phyloP scores from a whole-genome alignment of 2,888 invertebrate genomes.

The Agriopis marginaria region DNA sequence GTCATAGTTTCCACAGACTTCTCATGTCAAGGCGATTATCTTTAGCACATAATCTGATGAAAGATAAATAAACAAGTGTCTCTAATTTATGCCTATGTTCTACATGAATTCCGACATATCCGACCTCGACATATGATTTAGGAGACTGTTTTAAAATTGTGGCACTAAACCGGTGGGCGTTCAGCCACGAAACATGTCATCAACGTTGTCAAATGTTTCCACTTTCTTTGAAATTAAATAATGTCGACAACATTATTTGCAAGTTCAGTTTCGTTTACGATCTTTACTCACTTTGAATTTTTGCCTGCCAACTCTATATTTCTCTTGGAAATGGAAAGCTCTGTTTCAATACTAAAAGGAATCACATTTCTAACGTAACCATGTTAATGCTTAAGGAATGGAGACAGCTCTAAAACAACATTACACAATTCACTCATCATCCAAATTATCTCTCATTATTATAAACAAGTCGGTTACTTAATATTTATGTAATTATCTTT shows the following conservation, averaged over 20 bases:
- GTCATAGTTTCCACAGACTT: conserved; percentile 9
- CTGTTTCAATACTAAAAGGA: neutral
- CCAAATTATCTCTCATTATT: conserved; percentile 6
- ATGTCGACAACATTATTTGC: conserved; percentile 17
- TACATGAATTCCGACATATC: conserved; percentile 38
- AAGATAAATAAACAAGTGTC: conserved; percentile 25
- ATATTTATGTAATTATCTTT: conserved; percentile 57
- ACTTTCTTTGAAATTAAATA: conserved; percentile 30
- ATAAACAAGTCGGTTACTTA: conserved; percentile 29
- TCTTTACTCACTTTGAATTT: neutral
- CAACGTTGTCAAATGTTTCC: conserved; percentile 39
- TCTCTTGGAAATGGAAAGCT: conserved; percentile 4
- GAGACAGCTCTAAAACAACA: conserved; percentile 16
- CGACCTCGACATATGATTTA: conserved; percentile 49
- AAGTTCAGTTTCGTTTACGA: conserved; percentile 1
- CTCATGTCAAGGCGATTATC: conserved; percentile 12
- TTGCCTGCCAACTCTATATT: neutral
- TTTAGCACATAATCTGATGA: conserved; percentile 19
- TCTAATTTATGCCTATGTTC: conserved; percentile 23
- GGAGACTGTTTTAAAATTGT: conserved; percentile 34
- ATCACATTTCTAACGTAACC: conserved; percentile 7
- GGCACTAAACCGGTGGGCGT: conserved; percentile 43
- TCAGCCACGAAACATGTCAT: conserved; percentile 40
- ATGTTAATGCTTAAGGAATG: neutral
- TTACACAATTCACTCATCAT: conserved; percentile 1